phyloP scores from a whole-genome alignment of 23 tunicate genomes.

The Pegea sp. region DNA sequence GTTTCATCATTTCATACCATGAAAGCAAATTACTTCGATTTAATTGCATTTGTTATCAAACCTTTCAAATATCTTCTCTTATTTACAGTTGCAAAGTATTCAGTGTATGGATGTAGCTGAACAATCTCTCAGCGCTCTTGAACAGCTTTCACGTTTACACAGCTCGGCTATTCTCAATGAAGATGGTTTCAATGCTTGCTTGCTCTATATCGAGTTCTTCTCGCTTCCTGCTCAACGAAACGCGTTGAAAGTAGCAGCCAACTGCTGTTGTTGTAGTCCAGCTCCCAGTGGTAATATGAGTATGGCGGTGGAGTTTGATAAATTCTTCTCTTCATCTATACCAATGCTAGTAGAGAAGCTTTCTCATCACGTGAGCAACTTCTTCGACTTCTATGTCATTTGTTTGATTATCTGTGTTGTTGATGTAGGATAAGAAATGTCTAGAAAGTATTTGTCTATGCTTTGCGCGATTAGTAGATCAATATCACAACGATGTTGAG shows the following conservation, averaged over 20 bases:
- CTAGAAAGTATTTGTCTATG: conserved; percentile 71
- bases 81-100: conserved; percentile 51
- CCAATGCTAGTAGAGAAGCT: conserved; percentile 40
- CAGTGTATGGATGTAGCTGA: conserved; percentile 98
- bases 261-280: conserved; percentile 33
- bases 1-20: too few relatives aligned
- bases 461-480: conserved; percentile 67
- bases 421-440: conserved; percentile 62
- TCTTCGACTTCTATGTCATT: background rate
- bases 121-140: conserved; percentile 81
- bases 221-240: conserved; percentile 78
- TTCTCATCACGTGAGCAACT: conserved; percentile 35
- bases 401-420: background rate
- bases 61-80: background rate
- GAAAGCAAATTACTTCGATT: too few relatives aligned
- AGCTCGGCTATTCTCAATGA: conserved; percentile 57
- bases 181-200: conserved; percentile 52
- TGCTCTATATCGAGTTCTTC: conserved; percentile 76
- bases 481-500: conserved; percentile 24
- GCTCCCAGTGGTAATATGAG: background rate
- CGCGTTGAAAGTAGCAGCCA: conserved; percentile 70
- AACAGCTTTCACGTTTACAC: conserved; percentile 71
- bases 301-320: conserved; percentile 30
- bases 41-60: too few relatives aligned
- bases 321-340: conserved; percentile 20